Conservation (phyloP, 2,113 vertebrate genomes). For the Girardinichthys multiradiatus region DNA sequence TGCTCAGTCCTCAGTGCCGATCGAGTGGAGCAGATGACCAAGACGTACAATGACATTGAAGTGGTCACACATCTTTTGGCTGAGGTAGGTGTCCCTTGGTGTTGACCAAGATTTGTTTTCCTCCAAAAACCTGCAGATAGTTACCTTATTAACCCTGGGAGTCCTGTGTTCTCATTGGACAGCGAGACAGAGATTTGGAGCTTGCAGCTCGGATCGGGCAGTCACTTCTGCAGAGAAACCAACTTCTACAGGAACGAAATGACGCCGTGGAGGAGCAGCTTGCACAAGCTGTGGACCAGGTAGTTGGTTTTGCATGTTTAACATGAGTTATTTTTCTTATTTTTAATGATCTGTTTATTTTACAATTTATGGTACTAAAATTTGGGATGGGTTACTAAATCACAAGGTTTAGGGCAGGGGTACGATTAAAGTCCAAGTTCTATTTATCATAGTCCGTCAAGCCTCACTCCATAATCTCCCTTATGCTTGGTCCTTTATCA, state of each 20-base stretch:
- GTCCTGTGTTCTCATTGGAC: constrained; percentile 28
- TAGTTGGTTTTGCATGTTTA: constrained; percentile 48
- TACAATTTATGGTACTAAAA: neutral
- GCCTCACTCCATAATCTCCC: no score
- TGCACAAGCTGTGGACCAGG: constrained; percentile 90
- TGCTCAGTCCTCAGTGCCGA: constrained; percentile 87
- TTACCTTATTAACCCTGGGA: constrained; percentile 12
- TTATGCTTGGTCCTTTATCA: no score
- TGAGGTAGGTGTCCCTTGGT: constrained; percentile 81
- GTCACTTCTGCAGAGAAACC: constrained; percentile 93
- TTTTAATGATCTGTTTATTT: neutral
- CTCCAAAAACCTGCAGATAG: neutral
- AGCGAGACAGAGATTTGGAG: constrained; percentile 96
- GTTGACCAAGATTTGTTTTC: neutral
- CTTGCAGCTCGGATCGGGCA: constrained; percentile 96
- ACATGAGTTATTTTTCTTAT: neutral
- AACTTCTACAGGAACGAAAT: constrained; percentile 90
- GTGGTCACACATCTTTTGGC: constrained; percentile 91
- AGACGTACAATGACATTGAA: constrained; percentile 90
- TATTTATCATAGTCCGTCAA: no score
- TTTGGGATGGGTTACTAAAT: no score
- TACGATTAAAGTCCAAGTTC: no score
- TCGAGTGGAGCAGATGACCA: constrained; percentile 89
- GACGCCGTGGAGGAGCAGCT: constrained; percentile 93
- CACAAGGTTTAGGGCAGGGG: neutral